These are phyloP conservation scores for Panorpa germanica DNA, from an alignment of 2,888 invertebrate species.

Conservation along the genomic window DNA sequence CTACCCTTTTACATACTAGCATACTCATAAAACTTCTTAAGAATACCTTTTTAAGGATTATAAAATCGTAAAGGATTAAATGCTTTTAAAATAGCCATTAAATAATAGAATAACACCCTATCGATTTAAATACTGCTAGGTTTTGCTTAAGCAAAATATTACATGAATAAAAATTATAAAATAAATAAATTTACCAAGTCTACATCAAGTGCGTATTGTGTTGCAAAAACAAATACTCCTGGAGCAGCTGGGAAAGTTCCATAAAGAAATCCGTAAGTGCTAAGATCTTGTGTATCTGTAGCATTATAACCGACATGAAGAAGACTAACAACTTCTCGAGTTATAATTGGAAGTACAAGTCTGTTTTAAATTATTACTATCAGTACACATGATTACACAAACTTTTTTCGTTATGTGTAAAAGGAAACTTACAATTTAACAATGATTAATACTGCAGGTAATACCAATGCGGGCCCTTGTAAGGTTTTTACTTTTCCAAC, in stretches of 20 bases:
- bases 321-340: constrained; percentile 67
- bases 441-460: constrained; percentile 73
- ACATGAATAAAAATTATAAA: background rate
- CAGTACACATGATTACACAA: background rate
- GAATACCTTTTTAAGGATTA: no score
- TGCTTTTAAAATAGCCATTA: no score
- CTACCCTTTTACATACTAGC: no score
- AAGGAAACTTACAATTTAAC: constrained; percentile 58
- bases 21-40: no score
- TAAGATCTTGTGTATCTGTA: constrained; percentile 60
- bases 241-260: constrained; percentile 93
- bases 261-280: constrained; percentile 87
- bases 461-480: constrained; percentile 56
- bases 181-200: constrained; percentile 46
- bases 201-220: constrained; percentile 67
- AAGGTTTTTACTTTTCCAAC: constrained; percentile 73
- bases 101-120: constrained; percentile 6
- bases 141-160: constrained; percentile 2
- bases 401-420: constrained; percentile 3
- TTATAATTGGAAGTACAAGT: constrained; percentile 65
- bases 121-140: no score
- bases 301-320: constrained; percentile 46
- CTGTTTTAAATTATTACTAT: constrained; percentile 28
- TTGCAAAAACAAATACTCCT: constrained; percentile 87
- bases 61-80: no score